These are phyloP conservation scores for Chrysina gloriosa DNA, from an alignment of 2,888 invertebrate species.

Conservation along the genomic window DNA sequence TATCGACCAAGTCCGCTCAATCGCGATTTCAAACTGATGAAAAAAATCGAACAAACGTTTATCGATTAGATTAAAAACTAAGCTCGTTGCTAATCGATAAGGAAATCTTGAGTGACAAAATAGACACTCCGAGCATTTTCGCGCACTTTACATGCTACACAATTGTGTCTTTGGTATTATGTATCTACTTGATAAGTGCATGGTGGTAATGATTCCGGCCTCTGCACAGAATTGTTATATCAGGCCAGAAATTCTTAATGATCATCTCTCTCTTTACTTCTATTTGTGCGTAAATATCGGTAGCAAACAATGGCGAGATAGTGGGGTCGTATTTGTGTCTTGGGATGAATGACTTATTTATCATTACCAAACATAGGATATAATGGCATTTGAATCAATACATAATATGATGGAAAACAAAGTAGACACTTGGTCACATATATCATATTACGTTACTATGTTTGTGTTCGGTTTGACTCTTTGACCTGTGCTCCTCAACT, in stretches of 20 bases:
- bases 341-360: slow-evolving; percentile 19
- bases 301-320: slow-evolving; percentile 6
- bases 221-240: slow-evolving; percentile 1
- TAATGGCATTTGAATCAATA: neutral
- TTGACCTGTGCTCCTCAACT: neutral
- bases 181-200: neutral
- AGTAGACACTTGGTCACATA: too few species aligned
- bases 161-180: neutral
- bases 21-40: slow-evolving; percentile 1
- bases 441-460: too few species aligned
- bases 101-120: slow-evolving; percentile 23
- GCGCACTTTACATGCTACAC: neutral
- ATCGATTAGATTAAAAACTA: slow-evolving; percentile 27
- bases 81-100: slow-evolving; percentile 23
- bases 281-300: neutral
- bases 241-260: neutral
- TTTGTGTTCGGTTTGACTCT: neutral
- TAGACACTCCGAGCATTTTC: neutral
- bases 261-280: neutral
- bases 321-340: neutral
- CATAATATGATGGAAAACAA: neutral
- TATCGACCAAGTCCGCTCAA: neutral
- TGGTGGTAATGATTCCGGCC: neutral
- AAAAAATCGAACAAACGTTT: slow-evolving; percentile 7
- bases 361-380: neutral